These are phyloP conservation scores for Nyctereutes procyonoides DNA, from an alignment of 2,113 vertebrate genomes.

Conservation along the genomic window DNA sequence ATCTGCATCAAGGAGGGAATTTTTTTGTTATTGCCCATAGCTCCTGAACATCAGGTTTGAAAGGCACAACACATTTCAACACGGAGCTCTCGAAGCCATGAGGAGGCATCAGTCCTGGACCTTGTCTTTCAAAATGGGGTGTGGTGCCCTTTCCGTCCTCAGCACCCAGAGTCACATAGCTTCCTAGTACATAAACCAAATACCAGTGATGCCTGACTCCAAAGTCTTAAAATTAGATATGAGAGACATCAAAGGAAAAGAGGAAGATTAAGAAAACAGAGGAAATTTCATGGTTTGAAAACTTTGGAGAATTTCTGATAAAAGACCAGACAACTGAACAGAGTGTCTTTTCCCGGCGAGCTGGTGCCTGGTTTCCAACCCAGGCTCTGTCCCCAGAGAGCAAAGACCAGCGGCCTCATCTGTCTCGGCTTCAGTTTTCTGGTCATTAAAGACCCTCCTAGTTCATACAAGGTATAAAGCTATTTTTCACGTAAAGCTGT, in stretches of 20 bases:
- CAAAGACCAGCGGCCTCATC: not conserved
- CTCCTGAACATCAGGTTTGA: not conserved
- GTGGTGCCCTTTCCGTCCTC: not conserved
- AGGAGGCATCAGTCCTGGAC: not conserved
- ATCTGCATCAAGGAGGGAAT: conserved; percentile 10
- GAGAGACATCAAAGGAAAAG: not conserved
- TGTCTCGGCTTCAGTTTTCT: not conserved
- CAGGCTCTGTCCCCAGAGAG: not conserved
- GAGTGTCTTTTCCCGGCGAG: not conserved
- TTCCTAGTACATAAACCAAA: not conserved
- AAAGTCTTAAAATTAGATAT: not conserved
- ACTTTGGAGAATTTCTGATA: not conserved
- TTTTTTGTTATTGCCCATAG: not conserved
- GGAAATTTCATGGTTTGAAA: not conserved
- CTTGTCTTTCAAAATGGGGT: not conserved
- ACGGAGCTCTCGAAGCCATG: not conserved
- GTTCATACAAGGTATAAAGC: not conserved
- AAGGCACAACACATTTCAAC: not conserved
- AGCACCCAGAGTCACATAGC: not conserved
- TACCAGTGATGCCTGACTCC: not conserved
- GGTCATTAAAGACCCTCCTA: not conserved
- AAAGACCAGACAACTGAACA: not conserved
- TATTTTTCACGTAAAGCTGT: not conserved
- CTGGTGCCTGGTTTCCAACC: not conserved
- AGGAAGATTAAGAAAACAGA: not conserved